Conservation (phyloP, 2,888 invertebrate genomes). For the Bruchidius siliquastri region DNA sequence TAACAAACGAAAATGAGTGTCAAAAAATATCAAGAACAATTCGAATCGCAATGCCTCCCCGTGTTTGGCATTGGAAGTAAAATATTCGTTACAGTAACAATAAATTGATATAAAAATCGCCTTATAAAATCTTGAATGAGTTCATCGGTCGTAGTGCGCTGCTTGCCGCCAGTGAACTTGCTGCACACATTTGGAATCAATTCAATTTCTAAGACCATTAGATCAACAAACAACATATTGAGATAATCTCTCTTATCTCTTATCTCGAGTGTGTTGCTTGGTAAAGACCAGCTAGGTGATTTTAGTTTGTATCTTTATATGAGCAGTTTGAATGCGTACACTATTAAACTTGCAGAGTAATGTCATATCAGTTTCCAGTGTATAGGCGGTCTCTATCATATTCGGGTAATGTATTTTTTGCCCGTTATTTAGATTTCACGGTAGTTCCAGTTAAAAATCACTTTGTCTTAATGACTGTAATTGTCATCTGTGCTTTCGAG, state of each 20-base stretch:
- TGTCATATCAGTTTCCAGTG: not conserved
- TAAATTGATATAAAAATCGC: too few relatives aligned
- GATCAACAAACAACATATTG: not conserved
- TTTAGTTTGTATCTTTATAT: not conserved
- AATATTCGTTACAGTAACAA: too few relatives aligned
- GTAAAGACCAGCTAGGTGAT: not conserved
- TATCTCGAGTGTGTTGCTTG: not conserved
- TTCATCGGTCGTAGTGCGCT: not conserved
- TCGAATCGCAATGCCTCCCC: too few relatives aligned
- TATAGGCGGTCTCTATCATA: not conserved
- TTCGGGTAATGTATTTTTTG: not conserved
- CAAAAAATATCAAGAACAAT: too few relatives aligned
- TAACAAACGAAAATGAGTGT: too few relatives aligned
- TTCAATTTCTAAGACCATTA: not conserved
- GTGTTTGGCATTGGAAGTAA: too few relatives aligned
- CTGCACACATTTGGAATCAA: not conserved
- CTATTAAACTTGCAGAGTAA: not conserved
- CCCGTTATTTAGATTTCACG: too few relatives aligned
- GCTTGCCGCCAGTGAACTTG: not conserved
- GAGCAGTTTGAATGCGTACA: not conserved
- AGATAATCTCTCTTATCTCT: not conserved
- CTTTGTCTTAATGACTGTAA: too few relatives aligned
- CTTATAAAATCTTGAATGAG: too few relatives aligned
- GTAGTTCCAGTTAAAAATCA: too few relatives aligned
- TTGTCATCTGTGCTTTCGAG: too few relatives aligned